Percentiles rank a stretch among this genome's conserved stretches.
Conservation (phyloP, 2,797 vertebrate genomes). For the Neosilurus mollespiculum region DNA sequence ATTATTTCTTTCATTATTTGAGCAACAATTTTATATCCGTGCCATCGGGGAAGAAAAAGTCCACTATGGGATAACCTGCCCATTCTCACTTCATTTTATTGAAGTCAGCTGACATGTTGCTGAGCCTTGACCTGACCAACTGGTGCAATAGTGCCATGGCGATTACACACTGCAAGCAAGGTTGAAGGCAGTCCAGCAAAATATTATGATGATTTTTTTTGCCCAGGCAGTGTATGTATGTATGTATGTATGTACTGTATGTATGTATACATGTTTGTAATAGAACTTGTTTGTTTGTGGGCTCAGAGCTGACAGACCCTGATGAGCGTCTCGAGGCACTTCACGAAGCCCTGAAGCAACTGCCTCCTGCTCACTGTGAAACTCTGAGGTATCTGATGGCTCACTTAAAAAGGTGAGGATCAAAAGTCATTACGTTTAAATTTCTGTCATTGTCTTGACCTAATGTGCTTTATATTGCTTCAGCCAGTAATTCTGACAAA, state of each 20-base stretch:
- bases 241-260: neutral
- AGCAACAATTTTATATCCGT: neutral
- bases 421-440: neutral
- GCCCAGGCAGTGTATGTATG: neutral
- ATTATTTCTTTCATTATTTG: neutral
- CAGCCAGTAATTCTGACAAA: constrained; percentile 1
- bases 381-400: constrained; percentile 96
- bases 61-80: no score
- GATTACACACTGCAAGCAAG: no score
- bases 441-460: neutral
- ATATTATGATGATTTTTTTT: neutral
- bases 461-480: neutral
- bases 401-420: constrained; percentile 90
- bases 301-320: constrained; percentile 84
- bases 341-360: constrained; percentile 86
- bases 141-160: no score
- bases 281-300: constrained; percentile 30
- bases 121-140: no score
- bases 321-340: constrained; percentile 93
- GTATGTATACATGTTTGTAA: neutral
- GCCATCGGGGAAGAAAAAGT: no score
- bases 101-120: no score
- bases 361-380: constrained; percentile 93
- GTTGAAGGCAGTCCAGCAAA: no score
- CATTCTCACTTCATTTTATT: no score